Evolutionary conservation across 1,140 invertebrate genomes (phyloP), one percentile per base, ranked within the genome.

Genomic region (Dreissena rostriformis): DNA sequence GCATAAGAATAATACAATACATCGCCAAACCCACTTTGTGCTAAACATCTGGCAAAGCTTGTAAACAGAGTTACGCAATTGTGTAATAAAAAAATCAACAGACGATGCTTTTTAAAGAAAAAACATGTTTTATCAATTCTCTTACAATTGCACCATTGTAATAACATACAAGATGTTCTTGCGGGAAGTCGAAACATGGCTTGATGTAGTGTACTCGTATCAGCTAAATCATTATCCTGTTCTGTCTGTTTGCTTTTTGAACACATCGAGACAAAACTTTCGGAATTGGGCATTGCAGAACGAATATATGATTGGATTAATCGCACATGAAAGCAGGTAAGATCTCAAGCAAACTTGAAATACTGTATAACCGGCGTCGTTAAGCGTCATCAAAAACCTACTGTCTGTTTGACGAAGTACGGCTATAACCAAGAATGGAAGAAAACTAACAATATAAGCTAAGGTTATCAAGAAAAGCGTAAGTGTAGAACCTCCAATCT

Each of bases 271-370:
- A 66, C 79, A 82, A n/a, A 83, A 75, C 51, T 22, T 55, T 63
- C 82, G 76, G 49, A 84, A 84, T 49, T 84, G 82, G 17, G 52
- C 26, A 66, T 84, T 84, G 77, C 82, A 84, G 55, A 84, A 84
- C 12, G 82, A 84, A 52, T 84, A 84, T 11, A 84, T 84, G 10
- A 84, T 55, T 19, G 82, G 82, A 49, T 84, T 84, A 12, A 84
- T 76, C 19, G 82, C 82, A 84, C 82, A 71, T 14, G 74, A 84
- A 19, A 84, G 72, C 28, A 84, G 22, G 65, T 84, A 84, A 4
- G 82, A 84, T 39, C 82, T 77, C 51, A 84, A 29, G 65, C 68
- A 84, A 28, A 84, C 24, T 61, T 76, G 67, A 28, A 63, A 84
- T 28, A 66, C 74, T 24, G 66, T 55, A 28, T 71, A 68, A 28